These are phyloP conservation scores for Villa cingulata DNA, from an alignment of 2,888 invertebrate genomes.

Conservation along the genomic window DNA sequence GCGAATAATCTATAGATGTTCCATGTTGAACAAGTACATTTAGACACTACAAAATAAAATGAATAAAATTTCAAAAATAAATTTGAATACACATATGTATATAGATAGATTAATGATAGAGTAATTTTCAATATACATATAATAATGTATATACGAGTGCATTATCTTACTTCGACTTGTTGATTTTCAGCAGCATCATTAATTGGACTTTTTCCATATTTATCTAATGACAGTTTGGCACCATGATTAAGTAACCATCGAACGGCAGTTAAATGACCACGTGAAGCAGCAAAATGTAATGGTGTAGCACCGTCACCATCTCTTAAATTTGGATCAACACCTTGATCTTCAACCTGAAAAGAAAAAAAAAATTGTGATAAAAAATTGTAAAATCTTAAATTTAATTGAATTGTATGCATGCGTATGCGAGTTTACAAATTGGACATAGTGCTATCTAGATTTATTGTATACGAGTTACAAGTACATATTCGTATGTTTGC, in stretches of 20 bases:
- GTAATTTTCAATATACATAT: slow-evolving; percentile 9
- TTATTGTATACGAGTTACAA: neutral
- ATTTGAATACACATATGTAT: neutral
- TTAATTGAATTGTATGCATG: neutral
- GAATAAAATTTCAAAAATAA: slow-evolving; percentile 3
- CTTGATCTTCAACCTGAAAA: slow-evolving; percentile 61
- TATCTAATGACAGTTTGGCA: slow-evolving; percentile 65
- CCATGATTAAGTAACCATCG: slow-evolving; percentile 76
- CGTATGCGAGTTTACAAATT: too few species aligned
- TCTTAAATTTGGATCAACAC: slow-evolving; percentile 68
- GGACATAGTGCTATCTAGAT: neutral
- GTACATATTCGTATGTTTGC: neutral
- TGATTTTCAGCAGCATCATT: slow-evolving; percentile 86
- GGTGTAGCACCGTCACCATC: slow-evolving; percentile 85
- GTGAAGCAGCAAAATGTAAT: slow-evolving; percentile 75
- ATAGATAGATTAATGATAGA: slow-evolving; percentile 1
- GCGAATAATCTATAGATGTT: slow-evolving; percentile 47
- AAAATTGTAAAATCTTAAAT: neutral
- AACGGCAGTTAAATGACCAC: slow-evolving; percentile 66
- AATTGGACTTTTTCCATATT: slow-evolving; percentile 79
- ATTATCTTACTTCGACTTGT: slow-evolving; percentile 67
- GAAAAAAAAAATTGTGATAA: slow-evolving; percentile 5
- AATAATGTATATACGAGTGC: too few species aligned
- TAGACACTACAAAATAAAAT: slow-evolving; percentile 47
- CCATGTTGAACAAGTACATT: slow-evolving; percentile 71